phyloP scores from a whole-genome alignment of 92 coral and sea anemone species.

The Palythoa grandis region DNA sequence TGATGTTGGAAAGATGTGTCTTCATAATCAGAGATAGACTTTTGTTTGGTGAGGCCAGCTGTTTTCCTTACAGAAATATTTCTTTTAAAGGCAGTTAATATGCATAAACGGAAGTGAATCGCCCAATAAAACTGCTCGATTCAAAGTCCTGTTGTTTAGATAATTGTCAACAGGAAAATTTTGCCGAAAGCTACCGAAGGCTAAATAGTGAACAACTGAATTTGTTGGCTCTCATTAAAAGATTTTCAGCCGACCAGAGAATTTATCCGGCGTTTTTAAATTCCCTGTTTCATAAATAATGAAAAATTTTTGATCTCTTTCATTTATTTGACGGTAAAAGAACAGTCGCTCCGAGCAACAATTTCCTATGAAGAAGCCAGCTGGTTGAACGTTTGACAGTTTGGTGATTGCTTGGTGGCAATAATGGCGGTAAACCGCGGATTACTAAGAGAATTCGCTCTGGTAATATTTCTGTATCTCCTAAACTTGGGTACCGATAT shows the following conservation, averaged over 20 bases:
- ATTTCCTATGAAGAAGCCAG: conserved; percentile 20
- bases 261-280: background rate
- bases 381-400: background rate
- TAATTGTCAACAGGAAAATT: conserved; percentile 31
- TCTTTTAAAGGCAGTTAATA: conserved; percentile 36
- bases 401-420: background rate
- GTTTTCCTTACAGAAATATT: conserved; percentile 10
- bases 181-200: conserved; percentile 23
- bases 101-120: conserved; percentile 40
- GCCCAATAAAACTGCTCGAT: conserved; percentile 24
- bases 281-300: conserved; percentile 28
- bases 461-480: conserved; percentile 67
- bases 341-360: conserved; percentile 5
- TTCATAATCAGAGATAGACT: conserved; percentile 17
- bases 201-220: background rate
- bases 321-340: conserved; percentile 24
- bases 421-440: conserved; percentile 62
- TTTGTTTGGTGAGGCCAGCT: conserved; percentile 40
- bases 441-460: conserved; percentile 60
- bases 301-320: conserved; percentile 26
- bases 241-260: background rate
- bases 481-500: conserved; percentile 71
- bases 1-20: conserved; percentile 27
- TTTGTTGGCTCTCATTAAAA: background rate
- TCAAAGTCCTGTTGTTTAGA: conserved; percentile 16